Evolutionary conservation across 2,113 vertebrate species (phyloP), one percentile per base, ranked within the genome.

Genomic region (Indri indri): DNA sequence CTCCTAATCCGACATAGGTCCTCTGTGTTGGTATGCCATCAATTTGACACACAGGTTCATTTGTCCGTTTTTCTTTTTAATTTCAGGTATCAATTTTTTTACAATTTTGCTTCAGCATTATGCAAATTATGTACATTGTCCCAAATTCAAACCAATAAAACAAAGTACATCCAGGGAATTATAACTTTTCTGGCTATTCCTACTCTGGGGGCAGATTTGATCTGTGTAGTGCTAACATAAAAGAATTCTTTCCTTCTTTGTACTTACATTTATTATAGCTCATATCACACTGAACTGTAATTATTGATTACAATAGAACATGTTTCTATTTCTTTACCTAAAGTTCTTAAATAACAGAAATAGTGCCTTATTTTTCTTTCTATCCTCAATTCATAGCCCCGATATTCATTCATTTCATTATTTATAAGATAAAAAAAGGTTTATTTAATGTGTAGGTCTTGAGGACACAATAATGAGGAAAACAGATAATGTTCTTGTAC

Each of bases 351-450:
- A 0, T 40, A 45, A 40, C 8, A 93, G 32, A 79, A 71, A 79
- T 59, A 11, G 6, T 9, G 3, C 57, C 34, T 79, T 54, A 37
- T 86, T 77, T 87, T 97, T 73, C 30, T 65, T 52, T 88, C 22
- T 88, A 23, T 73, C 50, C 17, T 80, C 37, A 81, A 47, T 52
- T 10, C 5, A 6, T 80, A 61, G 2, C 25, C 90, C 42, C 63
- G 9, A 54, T 76, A 82, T 63, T 57, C 45, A 70, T 42, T 84
- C 45, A 57, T 34, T 82, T 94, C 77, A 86, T 66, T 80, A 61
- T 18, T 85, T 93, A 59, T 52, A 71, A 82, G 12, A 54, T 95
- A 71, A 85, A 71, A 90, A 83, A 92, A 88, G 66, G 23, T 86
- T 89, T 93, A 34, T 47, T 96, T 88, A 86, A 63, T n/a, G 18